Conservation (phyloP, 1,140 invertebrate genomes). For the Macrosteles quadrilineatus region DNA sequence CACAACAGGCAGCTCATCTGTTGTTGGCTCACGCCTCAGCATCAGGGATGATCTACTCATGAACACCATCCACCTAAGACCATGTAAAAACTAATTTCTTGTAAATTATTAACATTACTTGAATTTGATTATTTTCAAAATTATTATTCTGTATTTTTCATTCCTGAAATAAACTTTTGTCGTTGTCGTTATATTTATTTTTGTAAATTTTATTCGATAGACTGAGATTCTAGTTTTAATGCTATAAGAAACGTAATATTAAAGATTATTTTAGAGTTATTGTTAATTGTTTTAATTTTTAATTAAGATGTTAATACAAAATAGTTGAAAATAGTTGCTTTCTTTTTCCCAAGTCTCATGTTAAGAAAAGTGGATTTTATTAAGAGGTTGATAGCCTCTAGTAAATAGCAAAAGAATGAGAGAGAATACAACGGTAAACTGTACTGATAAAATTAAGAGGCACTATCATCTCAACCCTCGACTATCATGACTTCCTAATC, state of each 20-base stretch:
- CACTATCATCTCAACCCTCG: too few species aligned
- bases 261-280: neutral
- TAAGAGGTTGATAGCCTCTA: too few species aligned
- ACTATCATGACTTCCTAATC: too few species aligned
- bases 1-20: constrained; percentile 83
- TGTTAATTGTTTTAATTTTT: too few species aligned
- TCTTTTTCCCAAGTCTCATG: neutral
- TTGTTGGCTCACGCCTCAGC: constrained; percentile 82
- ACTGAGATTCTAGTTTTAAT: neutral
- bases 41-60: constrained; percentile 52
- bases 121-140: neutral
- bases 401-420: too few species aligned
- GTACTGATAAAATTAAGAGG: too few species aligned
- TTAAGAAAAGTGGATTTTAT: neutral
- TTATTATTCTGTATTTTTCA: constrained; percentile 11
- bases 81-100: neutral
- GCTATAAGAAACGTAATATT: neutral
- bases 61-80: neutral
- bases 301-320: too few species aligned
- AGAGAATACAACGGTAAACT: too few species aligned
- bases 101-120: neutral
- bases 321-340: neutral
- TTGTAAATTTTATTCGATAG: neutral
- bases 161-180: neutral
- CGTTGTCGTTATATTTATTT: constrained; percentile 18